A percentile compares a stretch with the other conserved stretches of the same genome.
phyloP scores from a whole-genome alignment of 2,888 invertebrate species.

The Epistrophella euchroma region DNA sequence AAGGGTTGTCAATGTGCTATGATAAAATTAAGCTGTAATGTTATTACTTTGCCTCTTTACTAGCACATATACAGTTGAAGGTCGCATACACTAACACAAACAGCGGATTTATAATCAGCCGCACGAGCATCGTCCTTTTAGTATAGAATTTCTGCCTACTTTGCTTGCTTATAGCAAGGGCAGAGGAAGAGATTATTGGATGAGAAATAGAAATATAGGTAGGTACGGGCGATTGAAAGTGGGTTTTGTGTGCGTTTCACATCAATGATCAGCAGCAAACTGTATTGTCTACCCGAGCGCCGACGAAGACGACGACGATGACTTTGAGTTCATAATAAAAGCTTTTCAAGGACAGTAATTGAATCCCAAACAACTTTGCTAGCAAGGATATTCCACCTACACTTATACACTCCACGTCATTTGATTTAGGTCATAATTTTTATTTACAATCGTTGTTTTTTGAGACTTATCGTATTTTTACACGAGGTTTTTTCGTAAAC shows the following conservation, averaged over 20 bases:
- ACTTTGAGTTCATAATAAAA: constrained; percentile 61
- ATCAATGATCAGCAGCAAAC: constrained; percentile 46
- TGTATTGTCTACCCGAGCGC: constrained; percentile 54
- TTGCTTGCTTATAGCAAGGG: neutral
- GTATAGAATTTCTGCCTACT: neutral
- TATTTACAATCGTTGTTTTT: neutral
- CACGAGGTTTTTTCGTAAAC: too few relatives aligned
- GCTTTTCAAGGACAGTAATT: constrained; percentile 71
- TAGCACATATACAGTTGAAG: constrained; percentile 47
- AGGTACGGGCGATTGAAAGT: neutral
- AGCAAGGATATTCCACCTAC: constrained; percentile 56
- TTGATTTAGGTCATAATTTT: neutral
- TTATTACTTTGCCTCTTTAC: constrained; percentile 28
- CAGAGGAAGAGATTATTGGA: constrained; percentile 9
- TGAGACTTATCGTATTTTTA: too few relatives aligned
- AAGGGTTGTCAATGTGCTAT: constrained; percentile 56
- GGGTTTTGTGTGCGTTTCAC: constrained; percentile 32
- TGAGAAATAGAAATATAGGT: too few relatives aligned
- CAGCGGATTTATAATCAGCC: constrained; percentile 30
- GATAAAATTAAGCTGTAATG: constrained; percentile 7
- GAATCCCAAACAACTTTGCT: constrained; percentile 64
- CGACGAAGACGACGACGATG: constrained; percentile 14
- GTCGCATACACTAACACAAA: constrained; percentile 22
- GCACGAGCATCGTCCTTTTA: constrained; percentile 35
- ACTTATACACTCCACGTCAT: neutral